phyloP scores from a whole-genome alignment of 2,797 vertebrate species.

The Smutsia gigantea region DNA sequence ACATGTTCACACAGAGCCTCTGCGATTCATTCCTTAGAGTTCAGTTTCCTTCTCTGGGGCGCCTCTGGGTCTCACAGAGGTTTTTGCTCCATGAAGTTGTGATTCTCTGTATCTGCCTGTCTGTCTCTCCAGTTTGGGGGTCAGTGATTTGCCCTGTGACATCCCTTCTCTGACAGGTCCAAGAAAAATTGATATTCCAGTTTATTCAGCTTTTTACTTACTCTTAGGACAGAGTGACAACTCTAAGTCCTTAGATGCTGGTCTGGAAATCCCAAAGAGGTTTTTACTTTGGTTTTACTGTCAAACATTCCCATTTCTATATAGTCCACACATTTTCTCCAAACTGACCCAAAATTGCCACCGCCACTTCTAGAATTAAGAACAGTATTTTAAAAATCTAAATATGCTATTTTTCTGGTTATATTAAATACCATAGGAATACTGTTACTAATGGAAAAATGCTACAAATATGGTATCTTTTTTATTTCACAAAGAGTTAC shows the following conservation, averaged over 20 bases:
- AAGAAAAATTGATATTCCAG: not conserved
- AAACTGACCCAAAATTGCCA: not conserved
- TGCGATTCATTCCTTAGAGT: not conserved
- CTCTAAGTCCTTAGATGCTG: not conserved
- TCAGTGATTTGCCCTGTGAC: not conserved
- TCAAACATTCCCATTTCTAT: not conserved
- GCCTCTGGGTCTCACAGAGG: not conserved
- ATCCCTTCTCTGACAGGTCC: not conserved
- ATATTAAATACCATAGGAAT: constrained; percentile 41
- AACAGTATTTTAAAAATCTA: not conserved
- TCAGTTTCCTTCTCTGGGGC: no score
- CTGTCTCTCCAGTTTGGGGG: not conserved
- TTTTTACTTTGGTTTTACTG: not conserved
- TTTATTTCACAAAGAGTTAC: constrained; percentile 58
- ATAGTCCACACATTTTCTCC: not conserved
- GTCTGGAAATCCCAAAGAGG: not conserved
- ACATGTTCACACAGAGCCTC: not conserved
- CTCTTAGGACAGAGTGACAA: not conserved
- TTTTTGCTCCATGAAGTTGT: not conserved
- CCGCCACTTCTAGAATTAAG: not conserved
- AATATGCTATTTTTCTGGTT: not conserved
- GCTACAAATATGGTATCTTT: constrained; percentile 39
- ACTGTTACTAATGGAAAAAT: constrained; percentile 36
- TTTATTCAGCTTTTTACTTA: not conserved
- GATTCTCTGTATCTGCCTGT: not conserved